Evolutionary conservation across 2,797 vertebrate species (phyloP).

Genomic region (Falco columbarius): DNA sequence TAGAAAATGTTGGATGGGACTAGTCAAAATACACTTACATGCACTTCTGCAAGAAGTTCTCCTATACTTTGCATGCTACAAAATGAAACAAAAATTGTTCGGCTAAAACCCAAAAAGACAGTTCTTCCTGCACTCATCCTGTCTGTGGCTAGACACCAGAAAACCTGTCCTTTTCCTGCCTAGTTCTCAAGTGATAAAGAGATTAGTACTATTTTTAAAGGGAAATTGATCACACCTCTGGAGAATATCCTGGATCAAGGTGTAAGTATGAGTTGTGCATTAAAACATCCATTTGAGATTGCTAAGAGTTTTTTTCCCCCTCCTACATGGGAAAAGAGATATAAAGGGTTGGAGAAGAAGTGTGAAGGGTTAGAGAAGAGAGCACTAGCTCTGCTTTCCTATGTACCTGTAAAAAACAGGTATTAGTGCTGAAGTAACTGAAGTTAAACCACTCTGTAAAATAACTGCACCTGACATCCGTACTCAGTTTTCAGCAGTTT

Average conservation of each 20-base stretch:
- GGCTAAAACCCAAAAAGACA: not conserved
- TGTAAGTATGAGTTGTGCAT: not conserved
- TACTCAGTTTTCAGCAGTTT: not conserved
- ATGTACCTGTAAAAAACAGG: not conserved
- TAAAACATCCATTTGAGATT: not conserved
- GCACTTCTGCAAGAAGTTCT: not conserved
- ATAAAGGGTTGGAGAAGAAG: not conserved
- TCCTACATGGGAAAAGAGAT: not conserved
- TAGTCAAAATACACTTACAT: not conserved
- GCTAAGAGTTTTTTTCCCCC: not conserved
- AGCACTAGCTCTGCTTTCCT: not conserved
- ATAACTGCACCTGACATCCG: not conserved
- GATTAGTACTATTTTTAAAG: not conserved
- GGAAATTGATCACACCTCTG: not conserved
- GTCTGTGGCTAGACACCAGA: not conserved
- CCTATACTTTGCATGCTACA: not conserved
- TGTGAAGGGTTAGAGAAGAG: not conserved
- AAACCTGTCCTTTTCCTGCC: not conserved
- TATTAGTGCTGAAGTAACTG: not conserved
- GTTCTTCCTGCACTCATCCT: not conserved
- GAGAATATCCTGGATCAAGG: not conserved
- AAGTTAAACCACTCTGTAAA: not conserved
- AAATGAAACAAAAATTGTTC: not conserved
- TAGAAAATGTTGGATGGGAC: not conserved
- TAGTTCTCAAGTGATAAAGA: not conserved